Evolutionary conservation across 2,888 invertebrate genomes (phyloP), one percentile per base, ranked within the genome.

Genomic region (Limulus polyphemus): DNA sequence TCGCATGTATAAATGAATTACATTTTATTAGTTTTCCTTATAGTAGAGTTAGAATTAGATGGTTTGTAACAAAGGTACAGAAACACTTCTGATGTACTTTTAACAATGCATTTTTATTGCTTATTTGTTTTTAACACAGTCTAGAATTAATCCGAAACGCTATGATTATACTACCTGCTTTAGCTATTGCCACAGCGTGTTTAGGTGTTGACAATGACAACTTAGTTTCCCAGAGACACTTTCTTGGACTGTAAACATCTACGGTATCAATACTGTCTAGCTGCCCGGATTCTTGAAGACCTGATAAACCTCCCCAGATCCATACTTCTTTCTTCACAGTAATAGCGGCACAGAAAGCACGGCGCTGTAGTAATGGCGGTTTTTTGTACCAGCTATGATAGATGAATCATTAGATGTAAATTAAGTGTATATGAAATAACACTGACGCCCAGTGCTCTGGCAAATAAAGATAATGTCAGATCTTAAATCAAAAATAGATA

Each of bases 231-330:
- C 64, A 65, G n/a, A 56, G 60, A 1, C 47, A 14, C 48, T 60
- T 17, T 51, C 60, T 60, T 32, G 62, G 60, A 50, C 56, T 65
- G 46, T 48, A 65, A 13, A 62, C 64, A 13, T 56, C 60, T 10
- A 65, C 62, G 14, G 60, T 58, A 49, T 60, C 59, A 11, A 60
- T 60, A 49, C 64, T 65, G 13, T 48, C 32, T 32, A 58, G 47
- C 47, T 51, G 59, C 10, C 60, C 64, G 16, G 62, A 62, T 56
- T 62, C 62, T 16, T 14, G 59, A 5, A 62, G 12, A 47, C 61
- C 61, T 17, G 61, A 58, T 9, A 65, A 58, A 4, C 65, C 65
- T 63, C 65, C 64, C 60, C 62, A 65, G 11, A 63, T 10, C 65
- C 65, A 65, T 16, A 65, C 55, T 58, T 65, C 65, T 17, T 57